These are phyloP conservation scores for Hepsetus odoe DNA, from an alignment of 2,113 vertebrate genomes.

Conservation along the genomic window DNA sequence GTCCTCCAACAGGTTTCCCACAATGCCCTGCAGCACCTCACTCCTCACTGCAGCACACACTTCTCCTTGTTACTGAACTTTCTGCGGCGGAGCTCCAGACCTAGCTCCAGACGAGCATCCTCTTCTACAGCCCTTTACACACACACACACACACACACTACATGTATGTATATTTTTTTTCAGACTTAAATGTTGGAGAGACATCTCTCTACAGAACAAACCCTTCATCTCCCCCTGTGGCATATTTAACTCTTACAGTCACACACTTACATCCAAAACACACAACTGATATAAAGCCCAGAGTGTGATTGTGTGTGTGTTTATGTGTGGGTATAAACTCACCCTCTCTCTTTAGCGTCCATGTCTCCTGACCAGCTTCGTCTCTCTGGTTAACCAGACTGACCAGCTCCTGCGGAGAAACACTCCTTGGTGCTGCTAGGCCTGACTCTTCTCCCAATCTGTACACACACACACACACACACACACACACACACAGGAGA, in stretches of 20 bases:
- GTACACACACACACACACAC: slow-evolving; percentile 14
- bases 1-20: slow-evolving; percentile 7
- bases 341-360: slow-evolving; percentile 87
- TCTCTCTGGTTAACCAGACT: slow-evolving; percentile 89
- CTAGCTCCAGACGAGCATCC: slow-evolving; percentile 84
- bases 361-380: slow-evolving; percentile 86
- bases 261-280: no score
- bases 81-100: slow-evolving; percentile 82
- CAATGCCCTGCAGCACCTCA: background rate
- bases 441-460: slow-evolving; percentile 85
- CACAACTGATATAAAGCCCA: no score
- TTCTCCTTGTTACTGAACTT: slow-evolving; percentile 85
- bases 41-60: slow-evolving; percentile 81
- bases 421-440: slow-evolving; percentile 85
- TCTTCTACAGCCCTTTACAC: slow-evolving; percentile 84
- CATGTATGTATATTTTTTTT: no score
- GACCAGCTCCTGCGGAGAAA: slow-evolving; percentile 85
- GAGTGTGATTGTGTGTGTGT: background rate
- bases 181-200: no score
- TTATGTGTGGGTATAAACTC: slow-evolving; percentile 55
- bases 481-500: background rate
- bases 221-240: no score
- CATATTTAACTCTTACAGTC: no score
- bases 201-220: no score
- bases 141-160: no score